phyloP scores from a whole-genome alignment of 2,888 invertebrate genomes.

The Malthinus seriepunctatus region DNA sequence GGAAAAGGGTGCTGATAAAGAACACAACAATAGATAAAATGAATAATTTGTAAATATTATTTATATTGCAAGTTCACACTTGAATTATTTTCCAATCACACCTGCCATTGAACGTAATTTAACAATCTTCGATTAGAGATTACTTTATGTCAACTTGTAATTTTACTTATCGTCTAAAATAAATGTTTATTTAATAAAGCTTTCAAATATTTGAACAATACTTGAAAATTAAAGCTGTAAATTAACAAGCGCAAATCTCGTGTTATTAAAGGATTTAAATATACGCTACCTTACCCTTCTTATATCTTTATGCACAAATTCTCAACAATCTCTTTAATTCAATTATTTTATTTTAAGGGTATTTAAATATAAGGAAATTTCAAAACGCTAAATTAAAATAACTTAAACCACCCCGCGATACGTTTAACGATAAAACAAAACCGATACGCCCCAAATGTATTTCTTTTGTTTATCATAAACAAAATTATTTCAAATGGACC shows the following conservation, averaged over 20 bases:
- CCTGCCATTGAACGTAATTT: background rate
- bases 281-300: background rate
- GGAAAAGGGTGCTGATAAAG: constrained; percentile 11
- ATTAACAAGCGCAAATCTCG: constrained; percentile 2
- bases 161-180: background rate
- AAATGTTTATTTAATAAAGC: constrained; percentile 1
- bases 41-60: constrained; percentile 12
- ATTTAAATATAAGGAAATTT: no score
- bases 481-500: no score
- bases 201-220: constrained; percentile 5
- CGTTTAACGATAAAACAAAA: no score
- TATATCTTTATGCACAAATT: background rate
- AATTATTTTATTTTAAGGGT: no score
- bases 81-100: background rate
- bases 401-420: no score
- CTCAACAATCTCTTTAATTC: no score
- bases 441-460: no score
- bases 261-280: constrained; percentile 5
- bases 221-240: constrained; percentile 5
- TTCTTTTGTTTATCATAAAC: no score
- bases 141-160: no score
- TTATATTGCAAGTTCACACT: background rate
- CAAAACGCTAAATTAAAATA: no score
- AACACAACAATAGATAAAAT: constrained; percentile 1
- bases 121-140: background rate